Conservation (phyloP, 2,888 invertebrate species). For the Nemoura dubitans region DNA sequence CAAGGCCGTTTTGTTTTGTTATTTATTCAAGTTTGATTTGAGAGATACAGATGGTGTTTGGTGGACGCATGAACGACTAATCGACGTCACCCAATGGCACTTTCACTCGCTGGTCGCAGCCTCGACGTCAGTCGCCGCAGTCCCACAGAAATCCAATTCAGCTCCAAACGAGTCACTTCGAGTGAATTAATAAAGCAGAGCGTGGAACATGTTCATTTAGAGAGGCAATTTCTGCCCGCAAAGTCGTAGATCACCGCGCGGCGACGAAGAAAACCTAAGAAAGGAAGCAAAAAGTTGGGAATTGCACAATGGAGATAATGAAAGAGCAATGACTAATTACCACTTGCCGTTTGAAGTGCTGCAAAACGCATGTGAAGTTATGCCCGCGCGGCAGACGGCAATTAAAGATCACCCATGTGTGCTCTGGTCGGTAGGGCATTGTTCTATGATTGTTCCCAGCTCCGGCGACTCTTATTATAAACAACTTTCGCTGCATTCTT, state of each 20-base stretch:
- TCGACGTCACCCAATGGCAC: constrained; percentile 17
- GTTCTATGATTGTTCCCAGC: neutral
- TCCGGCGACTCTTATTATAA: neutral
- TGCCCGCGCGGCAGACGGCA: neutral
- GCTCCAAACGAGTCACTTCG: neutral
- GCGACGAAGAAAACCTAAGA: neutral
- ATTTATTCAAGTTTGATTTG: neutral
- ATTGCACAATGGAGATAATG: neutral
- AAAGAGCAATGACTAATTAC: neutral
- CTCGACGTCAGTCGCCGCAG: constrained; percentile 1
- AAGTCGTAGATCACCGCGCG: neutral
- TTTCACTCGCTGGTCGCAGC: constrained; percentile 33
- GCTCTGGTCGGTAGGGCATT: neutral
- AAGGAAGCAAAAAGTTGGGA: neutral
- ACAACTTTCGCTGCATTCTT: constrained; percentile 32
- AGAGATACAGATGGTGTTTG: neutral
- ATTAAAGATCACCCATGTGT: neutral
- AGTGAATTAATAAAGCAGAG: neutral
- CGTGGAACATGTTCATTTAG: neutral
- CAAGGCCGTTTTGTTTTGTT: neutral
- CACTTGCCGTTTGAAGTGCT: neutral
- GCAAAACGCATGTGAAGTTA: neutral
- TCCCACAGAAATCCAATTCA: neutral
- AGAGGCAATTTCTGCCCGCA: no score
- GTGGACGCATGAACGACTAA: neutral